Conservation (phyloP, 2,888 invertebrate genomes). For the Nomada goodeniana region DNA sequence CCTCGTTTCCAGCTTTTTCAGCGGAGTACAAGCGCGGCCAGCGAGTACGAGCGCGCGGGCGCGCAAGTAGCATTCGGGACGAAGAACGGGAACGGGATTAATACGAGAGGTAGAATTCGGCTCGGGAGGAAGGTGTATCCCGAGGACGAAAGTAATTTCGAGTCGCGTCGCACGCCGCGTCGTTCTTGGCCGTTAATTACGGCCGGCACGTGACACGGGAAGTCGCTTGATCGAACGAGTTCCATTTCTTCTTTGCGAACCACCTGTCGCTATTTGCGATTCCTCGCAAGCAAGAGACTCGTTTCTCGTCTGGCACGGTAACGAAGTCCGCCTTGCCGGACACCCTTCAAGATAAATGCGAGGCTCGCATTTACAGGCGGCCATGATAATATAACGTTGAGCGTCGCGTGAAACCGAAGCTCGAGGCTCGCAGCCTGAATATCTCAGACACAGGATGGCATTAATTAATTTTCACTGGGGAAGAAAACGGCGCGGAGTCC, state of each 20-base stretch:
- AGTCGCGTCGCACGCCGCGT: slow-evolving; percentile 4
- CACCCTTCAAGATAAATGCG: background rate
- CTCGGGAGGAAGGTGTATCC: slow-evolving; percentile 2
- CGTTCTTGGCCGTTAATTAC: slow-evolving; percentile 66
- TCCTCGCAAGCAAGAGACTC: slow-evolving; percentile 16
- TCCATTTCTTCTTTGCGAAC: slow-evolving; percentile 41
- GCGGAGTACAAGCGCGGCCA: no score
- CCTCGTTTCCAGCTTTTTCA: no score
- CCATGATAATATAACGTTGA: background rate
- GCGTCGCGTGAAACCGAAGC: background rate
- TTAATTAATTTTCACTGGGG: no score
- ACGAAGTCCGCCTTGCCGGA: background rate
- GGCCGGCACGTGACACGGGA: slow-evolving; percentile 55
- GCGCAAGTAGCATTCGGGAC: background rate
- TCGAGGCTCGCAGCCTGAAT: background rate
- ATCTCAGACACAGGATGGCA: no score
- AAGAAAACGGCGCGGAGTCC: no score
- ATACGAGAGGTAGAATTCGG: background rate
- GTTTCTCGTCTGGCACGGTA: background rate
- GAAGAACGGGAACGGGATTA: background rate
- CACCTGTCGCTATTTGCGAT: slow-evolving; percentile 53
- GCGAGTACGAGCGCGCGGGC: background rate
- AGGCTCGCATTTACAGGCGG: background rate
- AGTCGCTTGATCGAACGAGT: slow-evolving; percentile 57
- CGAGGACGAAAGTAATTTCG: background rate